Evolutionary conservation across 2,888 invertebrate species (phyloP), one percentile per base, ranked within the genome.

Genomic region (Sminthurinus aureus): DNA sequence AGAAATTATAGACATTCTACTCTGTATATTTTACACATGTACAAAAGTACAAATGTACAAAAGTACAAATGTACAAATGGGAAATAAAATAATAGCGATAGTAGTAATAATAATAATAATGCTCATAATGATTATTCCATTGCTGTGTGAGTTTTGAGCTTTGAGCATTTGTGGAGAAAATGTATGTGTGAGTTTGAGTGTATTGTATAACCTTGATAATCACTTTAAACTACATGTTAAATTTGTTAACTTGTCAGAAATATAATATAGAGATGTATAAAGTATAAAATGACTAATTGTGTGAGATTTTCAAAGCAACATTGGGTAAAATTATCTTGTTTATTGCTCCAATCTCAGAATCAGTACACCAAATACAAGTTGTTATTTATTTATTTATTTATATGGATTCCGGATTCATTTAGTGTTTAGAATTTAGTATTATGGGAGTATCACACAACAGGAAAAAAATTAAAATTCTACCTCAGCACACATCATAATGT

Each of bases 191-290:
- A 6, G 9, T 58, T 9, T 58, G 13, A 13, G 9, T 58, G 18
- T 58, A 58, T 58, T 58, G 58, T 58, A 58, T 13, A 71, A 71
- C 71, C 71, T 71, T 71, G 71, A 71, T 71, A 71, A 71, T 71
- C 71, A 71, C 24, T 22, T 71, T 71, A 24, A 71, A 71, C 71
- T 58, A 58, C 58, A 58, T 58, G 58, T 58, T 58, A 15, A 71
- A 71, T 13, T 71, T 71, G 71, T 71, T 58, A 71, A 71, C 22
- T 71, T 71, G 71, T 71, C 71, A 71, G 71, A 20, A 58, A 58
- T 58, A 58, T 15, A 58, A 58, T 58, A 58, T 69, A 69, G 3
- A 71, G 12, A 26, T 71, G 71, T 22, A 22, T 20, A n/a, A n/a
- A 69, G 71, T 22, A 22, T 20, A n/a, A n/a, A 69, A 71, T 71